phyloP scores from a whole-genome alignment of 2,797 vertebrate species.

The Leptoclinus maculatus region DNA sequence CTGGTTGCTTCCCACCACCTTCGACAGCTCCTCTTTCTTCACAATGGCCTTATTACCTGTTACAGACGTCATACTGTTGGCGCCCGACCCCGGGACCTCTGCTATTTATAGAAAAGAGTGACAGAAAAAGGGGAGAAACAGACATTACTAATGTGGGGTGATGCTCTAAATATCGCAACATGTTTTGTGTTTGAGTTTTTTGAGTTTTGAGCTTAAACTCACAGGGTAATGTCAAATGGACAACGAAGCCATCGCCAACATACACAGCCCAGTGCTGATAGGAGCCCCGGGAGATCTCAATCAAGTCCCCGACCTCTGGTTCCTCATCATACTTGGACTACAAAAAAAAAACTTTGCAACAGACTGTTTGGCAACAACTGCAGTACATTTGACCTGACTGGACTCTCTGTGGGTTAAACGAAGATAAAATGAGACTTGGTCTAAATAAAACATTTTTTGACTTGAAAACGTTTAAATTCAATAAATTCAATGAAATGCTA shows the following conservation, averaged over 20 bases:
- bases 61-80: constrained; percentile 87
- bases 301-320: constrained; percentile 83
- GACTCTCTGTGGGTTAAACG: background rate
- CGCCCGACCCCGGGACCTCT: constrained; percentile 74
- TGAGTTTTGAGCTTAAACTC: constrained; percentile 54
- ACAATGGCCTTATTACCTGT: constrained; percentile 84
- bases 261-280: constrained; percentile 89
- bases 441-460: background rate
- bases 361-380: constrained; percentile 6
- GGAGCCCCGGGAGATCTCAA: constrained; percentile 80
- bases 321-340: constrained; percentile 73
- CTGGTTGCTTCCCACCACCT: constrained; percentile 76
- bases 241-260: constrained; percentile 80
- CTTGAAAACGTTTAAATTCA: background rate
- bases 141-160: background rate
- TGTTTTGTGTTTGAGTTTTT: background rate
- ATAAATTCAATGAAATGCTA: background rate
- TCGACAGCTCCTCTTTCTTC: constrained; percentile 83
- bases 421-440: background rate
- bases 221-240: constrained; percentile 86
- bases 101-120: constrained; percentile 58
- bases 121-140: no score
- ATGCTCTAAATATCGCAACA: background rate
- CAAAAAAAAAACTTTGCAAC: constrained; percentile 25
- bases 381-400: background rate